Evolutionary conservation across 2,888 invertebrate species (phyloP).

Genomic region (Ferrisia virgata): DNA sequence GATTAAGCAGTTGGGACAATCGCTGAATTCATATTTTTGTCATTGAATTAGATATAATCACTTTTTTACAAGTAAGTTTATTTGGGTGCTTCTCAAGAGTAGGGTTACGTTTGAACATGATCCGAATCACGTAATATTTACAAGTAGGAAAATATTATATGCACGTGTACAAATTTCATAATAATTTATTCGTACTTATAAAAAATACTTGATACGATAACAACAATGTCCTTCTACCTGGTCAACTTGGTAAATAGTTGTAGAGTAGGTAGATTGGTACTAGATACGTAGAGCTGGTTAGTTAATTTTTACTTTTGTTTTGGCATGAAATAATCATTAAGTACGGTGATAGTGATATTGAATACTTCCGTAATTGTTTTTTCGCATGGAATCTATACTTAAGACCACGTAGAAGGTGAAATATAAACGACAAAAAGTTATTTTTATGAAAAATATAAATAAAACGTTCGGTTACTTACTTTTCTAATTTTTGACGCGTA

Average conservation of each 20-base stretch:
- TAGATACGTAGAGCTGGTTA: not conserved
- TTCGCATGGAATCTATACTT: slow-evolving; percentile 15
- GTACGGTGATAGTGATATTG: not conserved
- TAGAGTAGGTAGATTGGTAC: no score
- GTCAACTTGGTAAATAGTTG: no score
- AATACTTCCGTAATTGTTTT: not conserved
- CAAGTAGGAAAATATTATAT: no score
- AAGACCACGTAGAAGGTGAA: not conserved
- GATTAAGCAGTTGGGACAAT: not conserved
- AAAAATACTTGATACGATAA: not conserved
- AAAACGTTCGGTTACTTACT: not conserved
- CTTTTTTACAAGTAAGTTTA: not conserved
- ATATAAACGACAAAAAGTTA: not conserved
- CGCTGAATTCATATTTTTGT: not conserved
- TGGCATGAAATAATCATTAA: not conserved
- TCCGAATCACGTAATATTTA: no score
- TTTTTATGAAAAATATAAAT: not conserved
- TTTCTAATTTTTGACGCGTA: not conserved
- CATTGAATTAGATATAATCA: not conserved
- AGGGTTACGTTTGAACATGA: no score
- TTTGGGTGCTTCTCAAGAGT: no score
- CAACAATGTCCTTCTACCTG: not conserved
- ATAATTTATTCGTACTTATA: no score
- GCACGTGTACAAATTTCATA: no score
- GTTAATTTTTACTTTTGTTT: not conserved